Base-by-base conservation (phyloP, 2,113 vertebrate genomes). In the Poeciliopsis prolifica region DNA sequence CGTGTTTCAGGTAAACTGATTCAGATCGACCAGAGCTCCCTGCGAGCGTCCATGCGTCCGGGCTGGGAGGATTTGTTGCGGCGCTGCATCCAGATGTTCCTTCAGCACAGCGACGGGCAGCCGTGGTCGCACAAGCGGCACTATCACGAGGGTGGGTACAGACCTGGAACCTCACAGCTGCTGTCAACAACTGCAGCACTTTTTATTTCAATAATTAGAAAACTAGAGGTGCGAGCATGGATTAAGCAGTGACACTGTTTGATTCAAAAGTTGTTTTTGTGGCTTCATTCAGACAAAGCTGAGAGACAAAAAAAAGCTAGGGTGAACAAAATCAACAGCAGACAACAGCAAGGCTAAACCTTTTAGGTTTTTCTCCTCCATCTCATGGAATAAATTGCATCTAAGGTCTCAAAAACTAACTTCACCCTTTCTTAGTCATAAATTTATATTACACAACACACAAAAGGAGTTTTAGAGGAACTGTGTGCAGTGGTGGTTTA, bases 41-140 rank as follows among this genome's bases (percentile, higher is more conserved):
- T 99, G 79, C 93, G 97, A 42, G 96, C 96, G 26, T 98, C 97
- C 13, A 99, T 99, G 97, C 96, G 97, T 78, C 97, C 98, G 0
- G 97, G 98, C 77, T 99, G 97, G 93, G 97, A 99, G 90, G 97
- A 99, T 84, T 95, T 94, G 78, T 95, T 99, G 87, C 95, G 97
- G 61, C 92, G 95, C 24, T 99, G 98, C 91, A 97, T 99, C 89
- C 97, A 99, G 91, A 96, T 97, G 90, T 99, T 99, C 89, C 95
- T 99, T n/a, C 96, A 97, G 89, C 95, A 97, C 88, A 98, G 96
- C 8, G 97, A 99, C 15, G 97, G 97, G 22, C 98, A 99, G 87
- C 93, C 95, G 0, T 98, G 97, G 97, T 98, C 97, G 12, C 96
- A 96, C 91, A 98, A 98, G 92, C 96, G 95, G 26, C 98, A 99